These are phyloP conservation scores for Koerneria pararmatus DNA, from an alignment of 2,888 invertebrate genomes.

Conservation along the genomic window DNA sequence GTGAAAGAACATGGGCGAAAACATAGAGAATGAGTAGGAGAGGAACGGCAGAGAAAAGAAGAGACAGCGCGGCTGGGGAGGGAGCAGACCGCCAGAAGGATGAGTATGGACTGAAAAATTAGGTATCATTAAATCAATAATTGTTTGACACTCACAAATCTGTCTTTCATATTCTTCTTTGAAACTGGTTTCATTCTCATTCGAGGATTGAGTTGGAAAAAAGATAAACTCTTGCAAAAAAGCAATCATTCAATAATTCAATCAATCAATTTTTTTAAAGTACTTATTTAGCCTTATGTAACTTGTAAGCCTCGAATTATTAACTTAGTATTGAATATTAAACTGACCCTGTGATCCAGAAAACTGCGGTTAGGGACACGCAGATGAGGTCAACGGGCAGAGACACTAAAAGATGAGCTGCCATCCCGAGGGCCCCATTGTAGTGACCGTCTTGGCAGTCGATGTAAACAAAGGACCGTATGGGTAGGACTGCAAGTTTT, in stretches of 20 bases:
- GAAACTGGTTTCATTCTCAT: too few species aligned
- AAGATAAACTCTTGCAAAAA: too few species aligned
- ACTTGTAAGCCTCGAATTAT: too few species aligned
- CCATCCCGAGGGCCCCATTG: not conserved
- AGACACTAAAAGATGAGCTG: conserved; percentile 12
- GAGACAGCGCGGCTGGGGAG: not conserved
- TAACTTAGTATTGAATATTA: not conserved
- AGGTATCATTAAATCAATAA: too few species aligned
- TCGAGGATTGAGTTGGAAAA: too few species aligned
- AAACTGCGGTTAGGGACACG: not conserved
- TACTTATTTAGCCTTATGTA: too few species aligned
- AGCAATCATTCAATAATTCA: too few species aligned
- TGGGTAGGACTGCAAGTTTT: conserved; percentile 11
- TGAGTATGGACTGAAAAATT: conserved; percentile 7
- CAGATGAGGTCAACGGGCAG: conserved; percentile 8
- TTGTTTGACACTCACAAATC: too few species aligned
- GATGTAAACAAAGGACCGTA: conserved; percentile 20
- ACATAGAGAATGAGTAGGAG: not conserved
- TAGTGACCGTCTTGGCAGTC: conserved; percentile 18
- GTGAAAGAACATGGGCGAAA: not conserved
- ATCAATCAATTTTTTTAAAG: too few species aligned
- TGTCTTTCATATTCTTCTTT: too few species aligned
- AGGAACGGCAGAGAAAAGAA: not conserved
- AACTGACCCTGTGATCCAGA: not conserved
- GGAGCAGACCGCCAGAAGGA: conserved; percentile 3